Base-by-base conservation (phyloP, 2,113 vertebrate genomes). In the Micromys minutus region DNA sequence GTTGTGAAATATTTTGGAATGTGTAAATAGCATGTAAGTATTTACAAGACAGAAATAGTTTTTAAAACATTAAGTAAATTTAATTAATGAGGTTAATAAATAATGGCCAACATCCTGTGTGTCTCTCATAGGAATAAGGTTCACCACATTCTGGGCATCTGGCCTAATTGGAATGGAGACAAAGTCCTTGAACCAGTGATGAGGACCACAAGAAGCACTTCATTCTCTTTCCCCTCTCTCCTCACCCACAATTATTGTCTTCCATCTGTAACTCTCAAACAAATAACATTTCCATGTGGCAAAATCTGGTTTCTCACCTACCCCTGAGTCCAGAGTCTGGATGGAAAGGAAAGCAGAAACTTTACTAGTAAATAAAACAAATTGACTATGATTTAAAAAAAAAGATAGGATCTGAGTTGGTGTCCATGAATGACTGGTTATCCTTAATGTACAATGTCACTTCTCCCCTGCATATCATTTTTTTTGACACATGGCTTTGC, bases 21-120 rank as follows among this genome's bases (percentile, higher is more conserved):
- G 79, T 75, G 59, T 0, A 17, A 29, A 61, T 0, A 29, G 12
- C 47, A 89, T 1, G 4, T 13, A 92, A 52, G 84, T 81, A 61
- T 89, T 84, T 57, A 59, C 1, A 42, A 12, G 36, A 22, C 55
- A 65, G 65, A 77, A 76, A 77, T 13, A 76, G 26, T 69, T 87
- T 87, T 39, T 61, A 89, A n/a, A 92, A 47, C 79, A 72, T 92
- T 94, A 95, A 87, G 86, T 87, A 75, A 80, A 74, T 77, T 89
- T 17, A 52, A 69, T 24, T 59, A 84, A 42, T 31, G 87, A 36
- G 16, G 8, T 77, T 87, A 95, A 83, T 50, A 92, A 89, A 90
- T 67, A 89, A 91, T 87, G 61, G 67, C 22, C n/a, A 89, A 93
- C 39, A 57, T 57, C 21, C n/a, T 74, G 19, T 71, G 5, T 77